Percentiles rank a stretch among this genome's conserved stretches.
These are phyloP conservation scores for Tetranychus truncatus DNA, from an alignment of 2,888 invertebrate genomes.

Conservation along the genomic window DNA sequence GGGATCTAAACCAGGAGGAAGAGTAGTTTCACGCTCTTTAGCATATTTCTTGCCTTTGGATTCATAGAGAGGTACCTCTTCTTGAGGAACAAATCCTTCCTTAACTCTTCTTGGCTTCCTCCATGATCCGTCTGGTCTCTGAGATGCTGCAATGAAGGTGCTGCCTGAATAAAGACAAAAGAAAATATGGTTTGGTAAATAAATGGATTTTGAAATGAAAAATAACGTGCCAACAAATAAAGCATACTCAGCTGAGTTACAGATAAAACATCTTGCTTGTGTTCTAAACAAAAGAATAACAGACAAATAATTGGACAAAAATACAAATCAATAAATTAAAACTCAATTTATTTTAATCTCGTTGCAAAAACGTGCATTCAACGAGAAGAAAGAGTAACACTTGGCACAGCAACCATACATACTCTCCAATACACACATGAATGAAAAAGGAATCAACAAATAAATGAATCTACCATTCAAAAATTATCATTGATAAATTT, in stretches of 20 bases:
- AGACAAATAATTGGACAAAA: too few species aligned
- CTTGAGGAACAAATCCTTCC: conserved; percentile 94
- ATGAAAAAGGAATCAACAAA: not conserved
- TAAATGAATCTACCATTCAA: not conserved
- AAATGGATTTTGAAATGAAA: too few species aligned
- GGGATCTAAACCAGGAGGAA: conserved; percentile 8
- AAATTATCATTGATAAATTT: not conserved
- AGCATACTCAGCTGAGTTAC: too few species aligned
- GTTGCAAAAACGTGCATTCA: too few species aligned
- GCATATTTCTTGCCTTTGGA: conserved; percentile 19
- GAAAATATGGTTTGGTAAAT: too few species aligned
- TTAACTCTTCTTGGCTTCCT: conserved; percentile 81
- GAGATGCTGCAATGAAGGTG: conserved; percentile 65
- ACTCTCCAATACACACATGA: too few species aligned
- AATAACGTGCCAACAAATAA: too few species aligned
- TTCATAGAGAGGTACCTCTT: conserved; percentile 63
- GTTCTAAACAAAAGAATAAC: too few species aligned
- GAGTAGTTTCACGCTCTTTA: conserved; percentile 11
- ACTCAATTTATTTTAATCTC: too few species aligned
- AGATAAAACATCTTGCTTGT: too few species aligned
- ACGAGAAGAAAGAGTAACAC: not conserved
- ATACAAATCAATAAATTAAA: too few species aligned
- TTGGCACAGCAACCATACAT: not conserved
- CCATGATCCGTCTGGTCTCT: conserved; percentile 95
- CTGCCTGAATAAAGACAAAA: not conserved